Conservation (phyloP, 2,797 vertebrate genomes). For the Poecilia velifera region DNA sequence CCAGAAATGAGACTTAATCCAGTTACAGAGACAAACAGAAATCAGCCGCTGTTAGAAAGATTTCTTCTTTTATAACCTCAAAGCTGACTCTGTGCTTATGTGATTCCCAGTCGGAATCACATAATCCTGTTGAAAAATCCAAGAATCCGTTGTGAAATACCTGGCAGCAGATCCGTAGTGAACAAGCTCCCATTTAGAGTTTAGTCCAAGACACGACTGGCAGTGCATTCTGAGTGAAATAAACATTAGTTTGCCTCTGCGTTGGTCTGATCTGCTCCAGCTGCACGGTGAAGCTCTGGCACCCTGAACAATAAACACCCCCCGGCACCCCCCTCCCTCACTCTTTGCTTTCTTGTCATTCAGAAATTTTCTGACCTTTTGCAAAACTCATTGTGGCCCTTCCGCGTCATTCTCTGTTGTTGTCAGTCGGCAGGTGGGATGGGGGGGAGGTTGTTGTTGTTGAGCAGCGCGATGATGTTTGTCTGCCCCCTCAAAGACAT, state of each 20-base stretch:
- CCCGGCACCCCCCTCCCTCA: slow-evolving; percentile 28
- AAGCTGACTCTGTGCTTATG: not conserved
- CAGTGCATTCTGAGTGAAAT: slow-evolving; percentile 76
- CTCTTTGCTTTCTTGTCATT: slow-evolving; percentile 81
- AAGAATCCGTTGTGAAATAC: slow-evolving; percentile 62
- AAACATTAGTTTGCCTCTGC: slow-evolving; percentile 62
- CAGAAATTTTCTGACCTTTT: slow-evolving; percentile 79
- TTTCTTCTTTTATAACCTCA: not conserved
- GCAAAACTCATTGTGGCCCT: slow-evolving; percentile 79
- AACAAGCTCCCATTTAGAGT: slow-evolving; percentile 78
- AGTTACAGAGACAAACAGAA: not conserved
- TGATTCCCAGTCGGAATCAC: not conserved
- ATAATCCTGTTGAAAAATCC: not conserved
- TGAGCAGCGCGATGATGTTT: slow-evolving; percentile 71
- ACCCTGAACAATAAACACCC: slow-evolving; percentile 62
- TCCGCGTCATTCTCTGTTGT: slow-evolving; percentile 80
- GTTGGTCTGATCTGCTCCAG: slow-evolving; percentile 55
- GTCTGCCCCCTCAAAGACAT: slow-evolving; percentile 78
- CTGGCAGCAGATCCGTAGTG: slow-evolving; percentile 78
- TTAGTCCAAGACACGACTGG: slow-evolving; percentile 59
- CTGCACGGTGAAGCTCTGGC: slow-evolving; percentile 49
- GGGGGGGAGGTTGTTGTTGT: slow-evolving; percentile 61
- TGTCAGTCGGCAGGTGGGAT: slow-evolving; percentile 27
- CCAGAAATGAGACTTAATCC: slow-evolving; percentile 13
- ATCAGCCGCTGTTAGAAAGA: not conserved